phyloP scores from a whole-genome alignment of 2,797 vertebrate genomes.

The Cirrhinus molitorella region DNA sequence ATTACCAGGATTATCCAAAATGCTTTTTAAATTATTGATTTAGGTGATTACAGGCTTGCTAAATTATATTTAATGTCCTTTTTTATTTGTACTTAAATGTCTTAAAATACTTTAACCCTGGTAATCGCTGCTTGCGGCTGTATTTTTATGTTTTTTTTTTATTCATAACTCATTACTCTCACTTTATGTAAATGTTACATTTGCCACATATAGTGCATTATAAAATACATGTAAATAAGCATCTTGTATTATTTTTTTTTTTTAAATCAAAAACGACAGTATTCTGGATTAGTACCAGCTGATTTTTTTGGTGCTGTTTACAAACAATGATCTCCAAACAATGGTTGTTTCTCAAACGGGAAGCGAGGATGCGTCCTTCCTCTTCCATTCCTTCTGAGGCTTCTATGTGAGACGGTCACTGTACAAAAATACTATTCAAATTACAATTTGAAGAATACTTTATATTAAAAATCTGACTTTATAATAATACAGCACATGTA shows the following conservation, averaged over 20 bases:
- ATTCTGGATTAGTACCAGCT: neutral
- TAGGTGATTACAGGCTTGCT: too few relatives aligned
- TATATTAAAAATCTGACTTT: neutral
- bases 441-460: neutral
- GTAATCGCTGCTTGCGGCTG: too few relatives aligned
- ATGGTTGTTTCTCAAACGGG: neutral
- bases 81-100: too few relatives aligned
- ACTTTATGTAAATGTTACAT: neutral
- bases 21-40: too few relatives aligned
- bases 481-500: neutral
- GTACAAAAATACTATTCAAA: too few relatives aligned
- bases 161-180: too few relatives aligned
- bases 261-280: constrained; percentile 1
- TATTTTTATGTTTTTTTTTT: too few relatives aligned
- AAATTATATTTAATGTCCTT: too few relatives aligned
- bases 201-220: neutral
- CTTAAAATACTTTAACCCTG: too few relatives aligned
- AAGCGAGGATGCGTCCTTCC: neutral
- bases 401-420: neutral
- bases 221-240: neutral
- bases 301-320: neutral
- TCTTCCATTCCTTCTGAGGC: neutral
- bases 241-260: neutral
- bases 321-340: constrained; percentile 16
- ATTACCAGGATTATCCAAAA: too few relatives aligned